These are phyloP conservation scores for Ommatoiulus sabulosus DNA, from an alignment of 2,888 invertebrate species.

Conservation along the genomic window DNA sequence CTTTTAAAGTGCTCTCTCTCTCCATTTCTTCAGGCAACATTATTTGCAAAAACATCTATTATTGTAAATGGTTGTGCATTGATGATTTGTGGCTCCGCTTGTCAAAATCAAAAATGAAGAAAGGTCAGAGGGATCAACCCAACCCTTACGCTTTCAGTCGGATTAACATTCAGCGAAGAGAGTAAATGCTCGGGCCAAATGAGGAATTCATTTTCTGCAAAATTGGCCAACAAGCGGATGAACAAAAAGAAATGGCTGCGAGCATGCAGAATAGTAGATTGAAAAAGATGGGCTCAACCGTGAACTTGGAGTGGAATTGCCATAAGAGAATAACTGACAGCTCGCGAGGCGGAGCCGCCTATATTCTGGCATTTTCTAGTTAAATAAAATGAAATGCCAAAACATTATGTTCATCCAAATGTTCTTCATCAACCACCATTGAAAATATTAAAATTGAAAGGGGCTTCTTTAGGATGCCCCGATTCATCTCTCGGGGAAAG, in stretches of 20 bases:
- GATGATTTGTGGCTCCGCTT: conserved; percentile 43
- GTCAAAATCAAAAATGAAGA: conserved; percentile 30
- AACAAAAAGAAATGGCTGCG: not conserved
- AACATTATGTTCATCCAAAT: not conserved
- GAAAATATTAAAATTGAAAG: not conserved
- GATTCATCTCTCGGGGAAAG: not conserved
- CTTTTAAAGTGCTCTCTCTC: conserved; percentile 40
- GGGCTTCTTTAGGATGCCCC: too few species aligned
- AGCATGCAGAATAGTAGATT: conserved; percentile 11
- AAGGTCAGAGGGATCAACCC: conserved; percentile 30
- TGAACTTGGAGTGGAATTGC: not conserved
- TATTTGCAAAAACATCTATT: conserved; percentile 43
- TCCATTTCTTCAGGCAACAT: conserved; percentile 30
- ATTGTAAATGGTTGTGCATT: conserved; percentile 29
- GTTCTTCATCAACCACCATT: not conserved
- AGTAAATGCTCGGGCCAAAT: conserved; percentile 29
- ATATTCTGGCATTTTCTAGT: not conserved
- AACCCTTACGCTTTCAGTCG: conserved; percentile 37
- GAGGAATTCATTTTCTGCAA: conserved; percentile 43
- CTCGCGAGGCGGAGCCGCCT: not conserved
- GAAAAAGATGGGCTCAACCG: conserved; percentile 14
- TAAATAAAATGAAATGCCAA: not conserved
- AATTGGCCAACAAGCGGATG: conserved; percentile 3
- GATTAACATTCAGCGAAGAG: conserved; percentile 32
- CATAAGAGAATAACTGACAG: conserved; percentile 3